Conservation (phyloP, 2,888 invertebrate species). For the Dolichomitus sp. region DNA sequence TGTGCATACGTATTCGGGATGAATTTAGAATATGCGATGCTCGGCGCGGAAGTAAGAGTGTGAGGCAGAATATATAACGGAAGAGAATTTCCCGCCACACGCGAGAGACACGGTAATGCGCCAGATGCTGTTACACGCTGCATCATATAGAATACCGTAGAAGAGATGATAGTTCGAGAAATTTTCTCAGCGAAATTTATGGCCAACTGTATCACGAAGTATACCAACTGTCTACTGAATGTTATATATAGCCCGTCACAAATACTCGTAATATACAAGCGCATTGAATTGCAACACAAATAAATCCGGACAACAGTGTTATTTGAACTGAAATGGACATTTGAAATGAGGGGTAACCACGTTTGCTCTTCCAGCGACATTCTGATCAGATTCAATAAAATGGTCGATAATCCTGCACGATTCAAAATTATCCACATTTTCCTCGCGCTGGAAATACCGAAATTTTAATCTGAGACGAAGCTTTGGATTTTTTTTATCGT, state of each 20-base stretch:
- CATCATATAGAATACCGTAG: slow-evolving; percentile 5
- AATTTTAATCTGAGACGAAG: too few relatives aligned
- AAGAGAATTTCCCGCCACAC: slow-evolving; percentile 56
- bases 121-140: slow-evolving; percentile 60
- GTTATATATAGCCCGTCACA: neutral
- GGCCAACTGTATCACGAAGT: neutral
- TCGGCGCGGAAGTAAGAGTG: slow-evolving; percentile 19
- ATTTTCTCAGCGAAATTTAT: slow-evolving; percentile 12
- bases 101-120: slow-evolving; percentile 35
- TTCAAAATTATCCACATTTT: too few relatives aligned
- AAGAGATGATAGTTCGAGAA: neutral
- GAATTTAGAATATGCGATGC: slow-evolving; percentile 42
- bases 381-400: too few relatives aligned
- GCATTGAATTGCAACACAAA: neutral
- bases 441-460: too few relatives aligned
- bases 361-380: too few relatives aligned
- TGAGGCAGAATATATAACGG: slow-evolving; percentile 47
- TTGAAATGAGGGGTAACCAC: too few relatives aligned
- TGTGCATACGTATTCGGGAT: slow-evolving; percentile 10
- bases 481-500: too few relatives aligned
- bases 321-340: neutral
- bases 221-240: neutral
- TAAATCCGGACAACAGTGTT: neutral
- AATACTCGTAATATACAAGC: neutral
- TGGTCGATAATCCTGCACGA: too few relatives aligned